Conservation (phyloP, 1,140 invertebrate species). For the Cylas formicarius region DNA sequence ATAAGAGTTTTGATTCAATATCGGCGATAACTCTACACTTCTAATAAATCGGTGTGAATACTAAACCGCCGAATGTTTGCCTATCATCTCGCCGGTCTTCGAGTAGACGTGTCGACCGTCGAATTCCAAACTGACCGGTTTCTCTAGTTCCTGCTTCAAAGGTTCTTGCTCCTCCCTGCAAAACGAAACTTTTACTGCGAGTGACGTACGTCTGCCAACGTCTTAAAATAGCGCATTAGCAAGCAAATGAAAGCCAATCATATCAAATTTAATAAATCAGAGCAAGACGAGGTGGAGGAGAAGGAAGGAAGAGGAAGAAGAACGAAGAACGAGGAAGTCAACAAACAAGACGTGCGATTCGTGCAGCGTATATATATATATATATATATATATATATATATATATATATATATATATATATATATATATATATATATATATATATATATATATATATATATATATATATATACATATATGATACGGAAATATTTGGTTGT, state of each 20-base stretch:
- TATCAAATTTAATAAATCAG: neutral
- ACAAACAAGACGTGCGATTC: no score
- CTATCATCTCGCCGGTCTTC: slow-evolving; percentile 70
- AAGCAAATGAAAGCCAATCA: neutral
- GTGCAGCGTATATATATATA: no score
- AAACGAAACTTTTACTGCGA: slow-evolving; percentile 16
- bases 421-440: no score
- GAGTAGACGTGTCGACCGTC: slow-evolving; percentile 71
- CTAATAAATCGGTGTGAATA: no score
- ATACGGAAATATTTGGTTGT: no score
- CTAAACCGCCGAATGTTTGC: slow-evolving; percentile 77
- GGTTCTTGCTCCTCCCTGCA: slow-evolving; percentile 75
- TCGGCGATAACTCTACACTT: no score
- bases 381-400: no score
- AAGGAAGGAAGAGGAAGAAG: neutral
- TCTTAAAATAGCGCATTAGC: neutral
- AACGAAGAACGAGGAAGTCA: no score
- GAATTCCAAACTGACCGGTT: slow-evolving; percentile 70
- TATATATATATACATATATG: no score
- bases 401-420: no score
- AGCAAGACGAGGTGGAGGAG: neutral
- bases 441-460: no score
- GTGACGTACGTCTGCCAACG: neutral
- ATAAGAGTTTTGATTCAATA: no score
- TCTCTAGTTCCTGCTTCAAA: slow-evolving; percentile 61